Percentiles rank a stretch among this genome's conserved stretches.
phyloP scores from a whole-genome alignment of 2,797 vertebrate genomes.

The Merluccius polli region DNA sequence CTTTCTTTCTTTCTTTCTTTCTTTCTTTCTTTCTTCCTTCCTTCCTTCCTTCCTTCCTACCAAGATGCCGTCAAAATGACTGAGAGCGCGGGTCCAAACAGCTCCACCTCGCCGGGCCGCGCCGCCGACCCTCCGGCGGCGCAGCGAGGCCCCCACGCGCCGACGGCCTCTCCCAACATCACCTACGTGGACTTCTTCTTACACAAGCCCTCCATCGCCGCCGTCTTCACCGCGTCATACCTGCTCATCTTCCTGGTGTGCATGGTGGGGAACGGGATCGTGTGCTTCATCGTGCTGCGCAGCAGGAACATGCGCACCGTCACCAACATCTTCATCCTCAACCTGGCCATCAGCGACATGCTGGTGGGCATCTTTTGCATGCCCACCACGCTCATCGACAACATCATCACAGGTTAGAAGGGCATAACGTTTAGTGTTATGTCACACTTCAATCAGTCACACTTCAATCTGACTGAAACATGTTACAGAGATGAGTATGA shows the following conservation, averaged over 20 bases:
- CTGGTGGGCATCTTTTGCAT: slow-evolving; percentile 94
- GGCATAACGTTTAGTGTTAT: neutral
- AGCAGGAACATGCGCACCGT: slow-evolving; percentile 85
- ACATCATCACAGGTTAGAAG: slow-evolving; percentile 85
- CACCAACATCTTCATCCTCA: slow-evolving; percentile 92
- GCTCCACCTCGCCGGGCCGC: neutral
- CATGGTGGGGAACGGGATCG: slow-evolving; percentile 84
- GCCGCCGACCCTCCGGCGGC: neutral
- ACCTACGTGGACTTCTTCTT: slow-evolving; percentile 88
- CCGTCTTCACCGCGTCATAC: slow-evolving; percentile 83
- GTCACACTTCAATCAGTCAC: neutral
- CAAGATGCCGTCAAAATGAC: neutral
- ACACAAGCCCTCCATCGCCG: slow-evolving; percentile 78
- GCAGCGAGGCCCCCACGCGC: neutral
- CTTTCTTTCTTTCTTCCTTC: neutral
- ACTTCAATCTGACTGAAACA: neutral
- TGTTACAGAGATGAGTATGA: neutral
- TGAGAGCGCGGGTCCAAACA: neutral
- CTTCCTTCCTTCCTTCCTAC: neutral
- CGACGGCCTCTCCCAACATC: slow-evolving; percentile 57
- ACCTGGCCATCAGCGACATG: slow-evolving; percentile 89
- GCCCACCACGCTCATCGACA: slow-evolving; percentile 91
- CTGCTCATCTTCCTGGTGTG: slow-evolving; percentile 90
- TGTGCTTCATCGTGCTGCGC: slow-evolving; percentile 82
- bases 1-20: neutral